phyloP scores from a whole-genome alignment of 2,797 vertebrate genomes.

The Sebastes iracundus region DNA sequence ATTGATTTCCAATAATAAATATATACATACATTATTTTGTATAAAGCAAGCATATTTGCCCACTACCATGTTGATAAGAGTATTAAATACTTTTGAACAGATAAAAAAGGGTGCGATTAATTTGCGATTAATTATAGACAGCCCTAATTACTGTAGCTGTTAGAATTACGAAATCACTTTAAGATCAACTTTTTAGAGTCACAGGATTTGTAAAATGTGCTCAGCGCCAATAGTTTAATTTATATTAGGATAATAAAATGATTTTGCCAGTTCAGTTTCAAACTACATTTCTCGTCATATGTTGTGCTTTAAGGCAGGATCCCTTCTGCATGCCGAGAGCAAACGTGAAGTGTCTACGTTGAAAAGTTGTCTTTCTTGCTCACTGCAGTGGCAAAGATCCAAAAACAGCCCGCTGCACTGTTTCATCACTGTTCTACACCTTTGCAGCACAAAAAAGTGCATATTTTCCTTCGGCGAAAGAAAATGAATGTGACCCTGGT shows the following conservation, averaged over 20 bases:
- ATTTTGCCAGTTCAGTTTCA: not conserved
- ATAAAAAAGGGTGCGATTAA: no score
- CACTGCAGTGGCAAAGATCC: slow-evolving; percentile 49
- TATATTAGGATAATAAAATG: not conserved
- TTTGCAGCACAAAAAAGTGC: slow-evolving; percentile 59
- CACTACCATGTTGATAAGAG: no score
- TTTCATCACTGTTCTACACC: slow-evolving; percentile 63
- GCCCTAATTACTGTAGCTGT: not conserved
- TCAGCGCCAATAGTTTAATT: not conserved
- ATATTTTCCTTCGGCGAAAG: slow-evolving; percentile 61
- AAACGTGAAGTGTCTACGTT: slow-evolving; percentile 11
- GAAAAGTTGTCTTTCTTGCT: slow-evolving; percentile 46
- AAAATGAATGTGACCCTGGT: slow-evolving; percentile 80
- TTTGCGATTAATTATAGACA: no score
- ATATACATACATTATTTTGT: no score
- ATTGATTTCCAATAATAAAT: no score
- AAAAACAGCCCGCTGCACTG: slow-evolving; percentile 38
- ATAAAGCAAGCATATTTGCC: no score
- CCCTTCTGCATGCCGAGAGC: not conserved
- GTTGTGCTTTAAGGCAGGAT: not conserved
- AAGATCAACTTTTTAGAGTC: not conserved
- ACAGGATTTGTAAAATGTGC: not conserved
- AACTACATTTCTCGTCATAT: not conserved
- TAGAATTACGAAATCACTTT: not conserved
- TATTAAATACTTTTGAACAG: no score